Percentiles rank a stretch among this genome's conserved stretches.
Conservation (phyloP, 2,797 vertebrate genomes). For the Rhinoraja longicauda region DNA sequence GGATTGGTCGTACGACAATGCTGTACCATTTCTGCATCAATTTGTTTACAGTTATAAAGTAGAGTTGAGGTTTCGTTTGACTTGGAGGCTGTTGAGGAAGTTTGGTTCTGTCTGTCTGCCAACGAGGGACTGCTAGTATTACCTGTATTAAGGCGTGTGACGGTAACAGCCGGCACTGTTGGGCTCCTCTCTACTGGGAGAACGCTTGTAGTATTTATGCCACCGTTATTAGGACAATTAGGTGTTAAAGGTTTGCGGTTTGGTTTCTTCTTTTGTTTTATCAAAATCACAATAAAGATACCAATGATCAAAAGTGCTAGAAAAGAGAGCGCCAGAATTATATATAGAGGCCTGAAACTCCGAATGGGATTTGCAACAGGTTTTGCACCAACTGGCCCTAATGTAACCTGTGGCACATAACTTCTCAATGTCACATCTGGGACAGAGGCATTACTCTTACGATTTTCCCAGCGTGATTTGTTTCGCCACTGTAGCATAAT, state of each 20-base stretch:
- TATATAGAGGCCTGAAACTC: slow-evolving; percentile 57
- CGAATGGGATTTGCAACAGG: slow-evolving; percentile 57
- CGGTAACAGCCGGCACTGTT: slow-evolving; percentile 67
- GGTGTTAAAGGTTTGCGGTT: slow-evolving; percentile 54
- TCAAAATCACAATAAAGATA: slow-evolving; percentile 54
- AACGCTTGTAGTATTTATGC: slow-evolving; percentile 45
- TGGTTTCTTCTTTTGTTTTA: slow-evolving; percentile 54
- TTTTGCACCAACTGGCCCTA: slow-evolving; percentile 50
- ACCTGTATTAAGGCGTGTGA: slow-evolving; percentile 66
- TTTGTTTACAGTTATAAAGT: slow-evolving; percentile 60
- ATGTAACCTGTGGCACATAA: slow-evolving; percentile 48
- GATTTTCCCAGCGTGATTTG: slow-evolving; percentile 61
- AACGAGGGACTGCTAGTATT: slow-evolving; percentile 50
- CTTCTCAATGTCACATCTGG: slow-evolving; percentile 54
- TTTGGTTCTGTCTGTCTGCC: slow-evolving; percentile 44
- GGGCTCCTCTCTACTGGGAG: slow-evolving; percentile 58
- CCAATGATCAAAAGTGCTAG: slow-evolving; percentile 65
- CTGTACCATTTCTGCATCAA: slow-evolving; percentile 62
- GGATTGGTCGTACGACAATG: slow-evolving; percentile 68
- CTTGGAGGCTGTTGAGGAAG: slow-evolving; percentile 44
- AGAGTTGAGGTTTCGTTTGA: slow-evolving; percentile 49
- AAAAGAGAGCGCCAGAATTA: slow-evolving; percentile 60
- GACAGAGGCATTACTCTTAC: slow-evolving; percentile 49
- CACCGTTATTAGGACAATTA: slow-evolving; percentile 43
- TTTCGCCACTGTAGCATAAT: slow-evolving; percentile 55